These are phyloP conservation scores for Stegodyphus mimosarum DNA, from an alignment of 1,140 invertebrate genomes.

Conservation along the genomic window DNA sequence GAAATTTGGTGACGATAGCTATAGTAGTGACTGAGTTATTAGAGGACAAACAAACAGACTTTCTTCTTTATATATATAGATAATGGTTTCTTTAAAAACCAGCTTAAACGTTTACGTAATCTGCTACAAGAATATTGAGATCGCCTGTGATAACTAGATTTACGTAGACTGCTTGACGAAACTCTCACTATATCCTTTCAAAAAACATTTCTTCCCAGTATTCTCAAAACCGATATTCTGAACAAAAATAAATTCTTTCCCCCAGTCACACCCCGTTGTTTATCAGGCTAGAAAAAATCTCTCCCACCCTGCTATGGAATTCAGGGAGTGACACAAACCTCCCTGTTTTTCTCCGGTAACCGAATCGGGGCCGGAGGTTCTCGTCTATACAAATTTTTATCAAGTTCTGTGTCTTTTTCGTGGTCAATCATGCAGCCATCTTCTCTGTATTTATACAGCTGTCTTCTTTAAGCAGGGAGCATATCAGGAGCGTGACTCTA, in stretches of 20 bases:
- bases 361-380: not conserved
- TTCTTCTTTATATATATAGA: no score
- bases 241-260: constrained; percentile 4
- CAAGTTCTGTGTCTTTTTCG: not conserved
- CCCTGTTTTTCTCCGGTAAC: constrained; percentile 22
- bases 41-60: no score
- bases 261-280: not conserved
- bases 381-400: constrained; percentile 28
- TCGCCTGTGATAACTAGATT: no score
- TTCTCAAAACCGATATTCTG: not conserved
- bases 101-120: no score
- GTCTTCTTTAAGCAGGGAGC: constrained; percentile 12
- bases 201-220: no score
- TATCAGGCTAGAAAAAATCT: not conserved
- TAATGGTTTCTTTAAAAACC: no score
- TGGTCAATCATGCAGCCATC: constrained; percentile 19
- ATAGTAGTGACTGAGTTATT: no score
- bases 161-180: no score
- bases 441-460: constrained; percentile 38
- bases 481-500: not conserved
- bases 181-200: no score
- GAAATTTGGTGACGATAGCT: no score
- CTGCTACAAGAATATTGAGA: no score
- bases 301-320: not conserved
- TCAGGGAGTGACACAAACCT: constrained; percentile 18